Evolutionary conservation across 1,140 invertebrate genomes (phyloP).

Genomic region (Drosophila miranda): DNA sequence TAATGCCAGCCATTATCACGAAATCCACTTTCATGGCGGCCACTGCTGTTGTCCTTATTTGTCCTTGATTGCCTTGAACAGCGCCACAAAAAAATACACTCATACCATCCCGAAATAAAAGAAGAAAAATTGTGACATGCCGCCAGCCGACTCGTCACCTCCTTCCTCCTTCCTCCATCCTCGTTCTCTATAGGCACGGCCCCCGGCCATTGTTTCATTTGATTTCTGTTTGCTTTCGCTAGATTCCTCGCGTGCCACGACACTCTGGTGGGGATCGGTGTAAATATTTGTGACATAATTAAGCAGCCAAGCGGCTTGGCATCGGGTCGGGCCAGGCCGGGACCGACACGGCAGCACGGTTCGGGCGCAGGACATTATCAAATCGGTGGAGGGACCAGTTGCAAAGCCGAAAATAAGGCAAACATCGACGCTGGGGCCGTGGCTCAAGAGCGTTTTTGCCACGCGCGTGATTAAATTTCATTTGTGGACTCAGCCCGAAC

Average conservation of each 20-base stretch:
- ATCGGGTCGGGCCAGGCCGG: constrained; percentile 22
- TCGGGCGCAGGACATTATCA: constrained; percentile 49
- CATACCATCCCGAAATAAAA: constrained; percentile 12
- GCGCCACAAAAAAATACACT: constrained; percentile 1
- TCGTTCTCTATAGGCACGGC: too few species aligned
- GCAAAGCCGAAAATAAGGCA: constrained; percentile 73
- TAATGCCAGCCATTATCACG: constrained; percentile 72
- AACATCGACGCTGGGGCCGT: constrained; percentile 50
- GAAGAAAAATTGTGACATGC: too few species aligned
- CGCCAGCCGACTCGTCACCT: not conserved
- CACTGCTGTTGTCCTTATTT: constrained; percentile 52
- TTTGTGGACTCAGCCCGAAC: constrained; percentile 65
- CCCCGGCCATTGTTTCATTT: constrained; percentile 51
- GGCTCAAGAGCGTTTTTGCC: constrained; percentile 47
- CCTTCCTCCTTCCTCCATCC: not conserved
- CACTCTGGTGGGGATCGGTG: constrained; percentile 60
- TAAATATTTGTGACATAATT: constrained; percentile 81
- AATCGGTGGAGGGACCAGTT: constrained; percentile 59
- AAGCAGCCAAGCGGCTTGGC: constrained; percentile 59
- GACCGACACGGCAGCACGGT: not conserved
- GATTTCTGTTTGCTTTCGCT: constrained; percentile 64
- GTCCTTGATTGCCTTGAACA: constrained; percentile 66
- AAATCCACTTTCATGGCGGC: constrained; percentile 58
- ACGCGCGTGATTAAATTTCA: constrained; percentile 78
- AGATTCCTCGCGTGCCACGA: constrained; percentile 72